Percentiles rank a stretch among this genome's conserved stretches.
Evolutionary conservation across 2,888 invertebrate genomes (phyloP).

Genomic region (Actias luna): DNA sequence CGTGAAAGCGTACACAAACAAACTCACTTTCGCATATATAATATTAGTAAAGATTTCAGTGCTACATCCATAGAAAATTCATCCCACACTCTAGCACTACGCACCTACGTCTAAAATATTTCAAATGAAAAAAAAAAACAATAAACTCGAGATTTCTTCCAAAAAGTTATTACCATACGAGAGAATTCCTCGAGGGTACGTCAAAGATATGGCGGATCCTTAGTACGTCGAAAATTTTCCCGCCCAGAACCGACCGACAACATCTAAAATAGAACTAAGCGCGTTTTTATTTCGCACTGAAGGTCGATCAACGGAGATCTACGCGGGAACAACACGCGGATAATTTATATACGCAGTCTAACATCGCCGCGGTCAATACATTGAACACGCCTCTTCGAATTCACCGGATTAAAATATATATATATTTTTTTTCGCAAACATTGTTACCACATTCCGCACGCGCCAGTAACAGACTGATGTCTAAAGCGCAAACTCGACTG

Average conservation of each 20-base stretch:
- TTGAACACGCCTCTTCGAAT: not conserved
- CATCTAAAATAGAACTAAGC: slow-evolving; percentile 1
- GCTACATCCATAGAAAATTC: no score
- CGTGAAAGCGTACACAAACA: no score
- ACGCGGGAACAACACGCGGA: not conserved
- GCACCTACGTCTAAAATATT: no score
- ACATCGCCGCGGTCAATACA: not conserved
- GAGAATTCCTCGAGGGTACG: not conserved
- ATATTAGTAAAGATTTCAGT: no score
- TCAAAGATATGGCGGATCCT: not conserved
- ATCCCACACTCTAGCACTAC: no score
- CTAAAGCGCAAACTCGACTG: slow-evolving; percentile 10
- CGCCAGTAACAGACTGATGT: slow-evolving; percentile 4
- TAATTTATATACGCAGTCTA: not conserved
- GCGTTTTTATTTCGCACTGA: not conserved
- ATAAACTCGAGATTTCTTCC: no score
- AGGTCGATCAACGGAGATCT: not conserved
- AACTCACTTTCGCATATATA: no score
- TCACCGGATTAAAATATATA: no score
- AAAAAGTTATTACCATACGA: no score
- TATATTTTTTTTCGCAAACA: not conserved
- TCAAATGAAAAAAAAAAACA: no score
- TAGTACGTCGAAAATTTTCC: not conserved
- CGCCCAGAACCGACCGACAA: not conserved
- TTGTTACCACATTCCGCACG: not conserved